Base-by-base conservation (phyloP, 1,140 invertebrate species). In the Ridgeia piscesae region DNA sequence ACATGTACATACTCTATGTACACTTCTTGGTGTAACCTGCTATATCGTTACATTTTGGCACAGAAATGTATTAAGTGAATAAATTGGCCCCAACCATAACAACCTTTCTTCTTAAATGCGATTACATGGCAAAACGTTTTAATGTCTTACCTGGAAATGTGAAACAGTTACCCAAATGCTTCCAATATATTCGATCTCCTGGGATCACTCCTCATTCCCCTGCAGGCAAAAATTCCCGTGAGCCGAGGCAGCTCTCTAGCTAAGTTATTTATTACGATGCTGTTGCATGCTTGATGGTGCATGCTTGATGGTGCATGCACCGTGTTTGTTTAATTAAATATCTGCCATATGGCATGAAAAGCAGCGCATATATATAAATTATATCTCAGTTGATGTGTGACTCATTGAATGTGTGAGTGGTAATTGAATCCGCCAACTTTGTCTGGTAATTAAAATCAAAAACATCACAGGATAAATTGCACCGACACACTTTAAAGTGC, bases 331-430 rank as follows among this genome's bases (percentile, higher is more conserved):
- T 77, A 77, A 77, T 77, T 77, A 77, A 77, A 77, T 77, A 31
- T 77, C 58, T 77, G 58, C 58, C 58, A 77, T 77, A 77, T 77
- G 58, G 58, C 58, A 77, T 77, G 58, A 77, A 42, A 77, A 77
- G 58, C 58, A 77, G 27, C 27, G 42, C 42, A 42, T 31, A 77
- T 77, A 77, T 77, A 77, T 77, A 77, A 77, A 77, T 77, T 77
- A 77, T 77, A 77, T 21, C 58, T 21, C 58, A 21, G 17, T 31
- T 77, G 58, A 17, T 77, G 58, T 77, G 58, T 77, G 58, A 4
- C 8, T 1, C 58, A 77, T 77, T 21, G 27, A 17, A 17, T 21
- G 2, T 77, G 58, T 77, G 58, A 77, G 58, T 21, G 27, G 58
- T 27, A 77, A 77, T 77, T 77, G 17, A 31, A 77, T 77, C 58